Conservation (phyloP, 1,140 invertebrate genomes). For the Anthonomus grandis region DNA sequence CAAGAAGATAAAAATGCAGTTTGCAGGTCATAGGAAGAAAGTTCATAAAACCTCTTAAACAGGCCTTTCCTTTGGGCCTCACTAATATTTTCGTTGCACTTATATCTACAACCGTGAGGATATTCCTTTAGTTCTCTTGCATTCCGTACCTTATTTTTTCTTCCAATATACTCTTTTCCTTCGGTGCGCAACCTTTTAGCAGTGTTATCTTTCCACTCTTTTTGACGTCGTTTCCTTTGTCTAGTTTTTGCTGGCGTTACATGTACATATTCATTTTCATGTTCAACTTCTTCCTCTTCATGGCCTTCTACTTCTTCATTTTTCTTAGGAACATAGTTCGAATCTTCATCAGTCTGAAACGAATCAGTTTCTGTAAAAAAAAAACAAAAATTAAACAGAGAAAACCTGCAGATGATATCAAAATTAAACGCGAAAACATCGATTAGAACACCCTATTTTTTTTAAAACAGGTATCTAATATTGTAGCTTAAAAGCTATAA, state of each 20-base stretch:
- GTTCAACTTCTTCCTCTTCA: neutral
- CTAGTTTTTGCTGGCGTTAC: no score
- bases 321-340: constrained; percentile 1
- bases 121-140: neutral
- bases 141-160: neutral
- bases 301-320: neutral
- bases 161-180: neutral
- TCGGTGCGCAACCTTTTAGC: neutral
- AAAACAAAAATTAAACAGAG: neutral
- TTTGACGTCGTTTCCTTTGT: no score
- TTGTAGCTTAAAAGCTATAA: no score
- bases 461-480: neutral
- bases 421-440: neutral
- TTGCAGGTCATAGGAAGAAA: no score
- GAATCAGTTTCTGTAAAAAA: neutral
- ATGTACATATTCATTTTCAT: constrained; percentile 1
- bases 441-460: neutral
- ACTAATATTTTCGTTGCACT: neutral
- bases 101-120: neutral
- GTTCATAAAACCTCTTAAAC: no score
- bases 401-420: neutral
- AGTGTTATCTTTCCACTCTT: constrained; percentile 1
- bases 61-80: no score
- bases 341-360: no score
- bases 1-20: no score